Base-by-base conservation (phyloP, 2,888 invertebrate species). In the Branchipolynoe longqiensis region DNA sequence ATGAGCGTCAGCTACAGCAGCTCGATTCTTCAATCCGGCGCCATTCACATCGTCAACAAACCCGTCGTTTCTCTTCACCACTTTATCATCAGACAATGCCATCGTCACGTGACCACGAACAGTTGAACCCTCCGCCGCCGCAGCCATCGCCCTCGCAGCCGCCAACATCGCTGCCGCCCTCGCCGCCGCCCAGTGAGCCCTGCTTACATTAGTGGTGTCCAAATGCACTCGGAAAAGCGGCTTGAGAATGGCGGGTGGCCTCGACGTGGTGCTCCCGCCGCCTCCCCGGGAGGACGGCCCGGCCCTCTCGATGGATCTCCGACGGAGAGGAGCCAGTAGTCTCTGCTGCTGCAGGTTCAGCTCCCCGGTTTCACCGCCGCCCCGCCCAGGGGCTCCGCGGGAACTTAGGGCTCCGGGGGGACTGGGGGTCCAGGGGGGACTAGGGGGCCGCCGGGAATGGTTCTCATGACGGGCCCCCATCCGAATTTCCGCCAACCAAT, bases 201-300 rank as follows among this genome's bases (percentile, higher is more conserved):
- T 62, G 28, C 31, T 25, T 18, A n/a, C 58, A 18, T 4, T 8
- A 8, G 8, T n/a, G 31, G 8, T n/a, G 31, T 62, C 62, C 31
- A 62, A 62, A 25, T 62, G 31, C 1, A 62, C 62, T 25, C 62
- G 25, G 62, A 62, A 62, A 62, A 62, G 62, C 31, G 62, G 62
- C 31, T 62, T 62, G 62, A 62, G 62, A 25, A 62, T 62, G 14
- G 62, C 62, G 14, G 62, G 31, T 25, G 25, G 25, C 2, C 18
- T 25, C 28, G 62, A 4, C 14, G 31, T 4, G 31, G 25, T 62
- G 28, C 62, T 1, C 31, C 2, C 62, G 31, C 25, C 14, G 6
- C 62, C 14, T 25, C 25, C 62, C n/a, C n/a, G n/a, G n/a, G n/a
- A n/a, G n/a, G n/a, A n/a, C n/a, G n/a, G n/a, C n/a, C n/a, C n/a